Evolutionary conservation across 2,888 invertebrate genomes (phyloP).

Genomic region (Hermaeophaga mercurialis): DNA sequence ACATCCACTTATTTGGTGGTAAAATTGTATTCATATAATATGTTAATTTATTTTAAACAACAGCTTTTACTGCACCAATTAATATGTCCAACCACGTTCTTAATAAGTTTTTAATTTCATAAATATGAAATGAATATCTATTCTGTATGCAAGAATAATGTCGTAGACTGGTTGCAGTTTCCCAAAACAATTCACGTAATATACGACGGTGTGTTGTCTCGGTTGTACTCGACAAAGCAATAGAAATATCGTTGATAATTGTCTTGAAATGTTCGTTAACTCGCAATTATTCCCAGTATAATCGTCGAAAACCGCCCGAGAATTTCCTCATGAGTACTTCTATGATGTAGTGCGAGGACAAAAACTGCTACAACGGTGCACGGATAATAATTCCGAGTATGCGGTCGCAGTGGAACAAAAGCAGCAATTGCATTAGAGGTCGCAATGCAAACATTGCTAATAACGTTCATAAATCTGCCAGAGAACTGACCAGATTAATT

Average conservation of each 20-base stretch:
- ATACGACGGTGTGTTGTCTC: slow-evolving; percentile 17
- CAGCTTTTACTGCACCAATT: too few relatives aligned
- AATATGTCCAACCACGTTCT: too few relatives aligned
- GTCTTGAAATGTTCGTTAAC: slow-evolving; percentile 33
- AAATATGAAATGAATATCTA: not conserved
- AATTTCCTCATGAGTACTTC: slow-evolving; percentile 29
- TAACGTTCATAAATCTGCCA: slow-evolving; percentile 50
- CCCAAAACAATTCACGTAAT: slow-evolving; percentile 6
- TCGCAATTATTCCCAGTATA: slow-evolving; percentile 35
- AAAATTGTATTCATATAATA: too few relatives aligned
- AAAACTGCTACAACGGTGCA: slow-evolving; percentile 41
- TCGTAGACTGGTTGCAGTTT: not conserved
- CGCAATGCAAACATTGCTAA: slow-evolving; percentile 48
- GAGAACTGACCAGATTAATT: slow-evolving; percentile 47
- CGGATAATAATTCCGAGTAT: slow-evolving; percentile 48
- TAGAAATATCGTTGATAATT: slow-evolving; percentile 27
- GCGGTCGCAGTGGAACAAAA: slow-evolving; percentile 47
- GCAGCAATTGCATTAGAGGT: slow-evolving; percentile 49
- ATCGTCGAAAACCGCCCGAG: slow-evolving; percentile 29
- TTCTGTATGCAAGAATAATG: not conserved
- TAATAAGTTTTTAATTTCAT: not conserved
- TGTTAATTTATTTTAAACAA: too few relatives aligned
- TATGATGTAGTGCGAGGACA: slow-evolving; percentile 33
- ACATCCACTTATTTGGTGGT: too few relatives aligned
- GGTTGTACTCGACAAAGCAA: slow-evolving; percentile 21